Conservation (phyloP, 2,888 invertebrate genomes). For the Choreutis nemorana region DNA sequence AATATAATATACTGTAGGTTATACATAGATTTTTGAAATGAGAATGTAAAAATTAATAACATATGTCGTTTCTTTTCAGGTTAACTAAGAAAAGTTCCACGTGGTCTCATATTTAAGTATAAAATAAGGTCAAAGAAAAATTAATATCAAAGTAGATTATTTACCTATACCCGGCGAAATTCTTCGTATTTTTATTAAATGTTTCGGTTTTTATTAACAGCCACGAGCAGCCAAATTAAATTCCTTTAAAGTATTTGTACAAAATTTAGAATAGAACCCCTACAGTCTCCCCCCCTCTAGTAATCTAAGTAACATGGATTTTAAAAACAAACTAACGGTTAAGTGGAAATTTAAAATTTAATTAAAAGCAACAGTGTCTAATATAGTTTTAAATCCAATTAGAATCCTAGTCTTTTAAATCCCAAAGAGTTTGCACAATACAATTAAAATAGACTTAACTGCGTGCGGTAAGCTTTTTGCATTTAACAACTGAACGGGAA, state of each 20-base stretch:
- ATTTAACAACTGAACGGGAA: slow-evolving; percentile 4
- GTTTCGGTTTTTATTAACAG: too few species aligned
- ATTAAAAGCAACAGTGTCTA: slow-evolving; percentile 3
- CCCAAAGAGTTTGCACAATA: not conserved
- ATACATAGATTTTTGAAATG: not conserved
- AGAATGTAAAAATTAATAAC: not conserved
- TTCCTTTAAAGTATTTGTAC: too few species aligned
- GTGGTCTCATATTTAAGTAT: too few species aligned
- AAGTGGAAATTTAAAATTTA: slow-evolving; percentile 33
- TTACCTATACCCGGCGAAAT: too few species aligned
- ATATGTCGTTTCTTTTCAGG: slow-evolving; percentile 7
- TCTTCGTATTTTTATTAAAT: too few species aligned
- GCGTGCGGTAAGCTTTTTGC: slow-evolving; percentile 1
- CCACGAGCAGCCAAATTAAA: too few species aligned
- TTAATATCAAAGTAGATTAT: too few species aligned
- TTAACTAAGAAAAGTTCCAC: slow-evolving; percentile 7
- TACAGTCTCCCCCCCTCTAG: too few species aligned
- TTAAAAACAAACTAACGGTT: slow-evolving; percentile 18
- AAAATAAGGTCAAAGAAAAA: too few species aligned
- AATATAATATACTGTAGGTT: not conserved
- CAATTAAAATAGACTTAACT: slow-evolving; percentile 5
- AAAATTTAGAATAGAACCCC: too few species aligned
- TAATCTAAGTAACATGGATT: too few species aligned
- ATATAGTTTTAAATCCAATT: slow-evolving; percentile 16
- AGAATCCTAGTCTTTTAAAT: slow-evolving; percentile 19